A percentile compares a stretch with the other conserved stretches of the same genome.
Evolutionary conservation across 2,888 invertebrate species (phyloP).

Genomic region (Petrolisthes cinctipes): DNA sequence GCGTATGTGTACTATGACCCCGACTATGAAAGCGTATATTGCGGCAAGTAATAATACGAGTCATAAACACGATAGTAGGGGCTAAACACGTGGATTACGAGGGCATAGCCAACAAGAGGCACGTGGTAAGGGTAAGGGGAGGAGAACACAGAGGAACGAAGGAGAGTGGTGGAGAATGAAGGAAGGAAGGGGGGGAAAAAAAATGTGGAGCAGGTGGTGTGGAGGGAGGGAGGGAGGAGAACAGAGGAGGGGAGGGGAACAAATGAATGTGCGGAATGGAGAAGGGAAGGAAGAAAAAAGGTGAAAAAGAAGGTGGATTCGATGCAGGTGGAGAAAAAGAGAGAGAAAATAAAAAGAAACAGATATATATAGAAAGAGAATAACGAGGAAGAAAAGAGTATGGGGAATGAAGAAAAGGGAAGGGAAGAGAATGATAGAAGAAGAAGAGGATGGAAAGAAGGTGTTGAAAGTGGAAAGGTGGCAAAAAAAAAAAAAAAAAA

Average conservation of each 20-base stretch:
- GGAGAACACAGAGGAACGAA: neutral
- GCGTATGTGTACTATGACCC: too few species aligned
- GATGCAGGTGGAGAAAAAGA: neutral
- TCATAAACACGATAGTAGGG: too few species aligned
- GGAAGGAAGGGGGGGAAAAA: neutral
- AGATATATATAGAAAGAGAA: neutral
- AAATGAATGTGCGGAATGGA: neutral
- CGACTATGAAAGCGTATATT: too few species aligned
- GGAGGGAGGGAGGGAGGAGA: too few species aligned
- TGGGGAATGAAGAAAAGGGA: neutral
- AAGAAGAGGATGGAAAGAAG: neutral
- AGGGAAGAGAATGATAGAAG: neutral
- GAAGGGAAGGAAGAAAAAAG: neutral
- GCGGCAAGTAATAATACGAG: too few species aligned
- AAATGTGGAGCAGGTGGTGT: too few species aligned
- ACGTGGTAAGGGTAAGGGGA: neutral
- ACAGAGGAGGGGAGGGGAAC: neutral
- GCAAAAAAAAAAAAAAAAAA: neutral
- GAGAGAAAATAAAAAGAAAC: neutral
- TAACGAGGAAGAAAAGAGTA: neutral
- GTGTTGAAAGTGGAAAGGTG: neutral
- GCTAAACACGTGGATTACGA: too few species aligned
- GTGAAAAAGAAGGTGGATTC: neutral
- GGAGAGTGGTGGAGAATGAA: neutral
- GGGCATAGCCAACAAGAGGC: too few species aligned